These are phyloP conservation scores for Harmothoe impar DNA, from an alignment of 2,888 invertebrate species.

Conservation along the genomic window DNA sequence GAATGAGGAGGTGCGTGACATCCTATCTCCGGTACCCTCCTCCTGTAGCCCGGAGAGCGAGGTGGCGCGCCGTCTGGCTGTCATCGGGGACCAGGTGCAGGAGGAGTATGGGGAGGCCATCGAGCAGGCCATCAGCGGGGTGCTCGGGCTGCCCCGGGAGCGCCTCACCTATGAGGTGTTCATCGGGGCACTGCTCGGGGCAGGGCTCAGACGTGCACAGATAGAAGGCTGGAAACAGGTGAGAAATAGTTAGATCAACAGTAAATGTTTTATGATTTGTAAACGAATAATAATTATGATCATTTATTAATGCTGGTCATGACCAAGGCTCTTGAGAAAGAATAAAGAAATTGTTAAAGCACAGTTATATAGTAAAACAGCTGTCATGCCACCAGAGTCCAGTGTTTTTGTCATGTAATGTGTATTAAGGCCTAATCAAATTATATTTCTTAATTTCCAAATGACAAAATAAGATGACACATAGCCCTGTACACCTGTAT, in stretches of 20 bases:
- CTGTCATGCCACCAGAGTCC: no score
- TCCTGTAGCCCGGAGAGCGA: constrained; percentile 73
- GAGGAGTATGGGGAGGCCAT: constrained; percentile 54
- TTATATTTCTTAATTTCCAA: no score
- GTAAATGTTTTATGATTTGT: neutral
- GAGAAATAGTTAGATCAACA: neutral
- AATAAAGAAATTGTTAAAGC: no score
- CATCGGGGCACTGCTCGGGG: constrained; percentile 69
- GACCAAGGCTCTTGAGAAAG: no score
- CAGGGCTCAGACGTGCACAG: constrained; percentile 68
- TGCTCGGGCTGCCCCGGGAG: constrained; percentile 39
- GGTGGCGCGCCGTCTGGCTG: constrained; percentile 73
- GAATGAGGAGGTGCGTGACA: neutral
- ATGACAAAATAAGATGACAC: no score
- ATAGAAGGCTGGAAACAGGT: constrained; percentile 63
- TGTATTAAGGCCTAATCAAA: no score
- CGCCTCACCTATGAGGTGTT: constrained; percentile 73
- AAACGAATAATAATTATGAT: no score
- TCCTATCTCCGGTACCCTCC: constrained; percentile 63
- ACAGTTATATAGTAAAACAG: no score
- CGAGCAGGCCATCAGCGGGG: constrained; percentile 38
- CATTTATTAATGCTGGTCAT: no score
- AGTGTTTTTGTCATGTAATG: no score
- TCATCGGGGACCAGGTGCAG: constrained; percentile 73
- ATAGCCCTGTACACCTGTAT: no score